A percentile compares a stretch with the other conserved stretches of the same genome.
Conservation (phyloP, 1,140 invertebrate genomes). For the Sarcophaga peregrina region DNA sequence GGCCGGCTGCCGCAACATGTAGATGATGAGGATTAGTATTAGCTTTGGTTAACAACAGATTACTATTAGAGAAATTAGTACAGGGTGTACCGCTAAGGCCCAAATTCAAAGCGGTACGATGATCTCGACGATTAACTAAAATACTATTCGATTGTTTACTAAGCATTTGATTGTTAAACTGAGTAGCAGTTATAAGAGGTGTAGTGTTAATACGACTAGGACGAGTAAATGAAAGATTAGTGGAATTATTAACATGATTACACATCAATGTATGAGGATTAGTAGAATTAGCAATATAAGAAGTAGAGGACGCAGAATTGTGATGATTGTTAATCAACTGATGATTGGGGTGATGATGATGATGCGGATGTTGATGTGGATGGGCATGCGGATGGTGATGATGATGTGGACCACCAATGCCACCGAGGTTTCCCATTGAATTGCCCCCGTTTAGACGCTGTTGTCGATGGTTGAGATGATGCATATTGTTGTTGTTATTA, state of each 20-base stretch:
- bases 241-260: slow-evolving; percentile 21
- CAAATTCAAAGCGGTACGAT: slow-evolving; percentile 43
- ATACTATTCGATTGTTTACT: slow-evolving; percentile 43
- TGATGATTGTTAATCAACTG: slow-evolving; percentile 49
- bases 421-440: slow-evolving; percentile 48
- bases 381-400: slow-evolving; percentile 54
- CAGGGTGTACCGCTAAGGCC: slow-evolving; percentile 39
- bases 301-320: slow-evolving; percentile 23
- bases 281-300: slow-evolving; percentile 53
- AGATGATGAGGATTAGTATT: slow-evolving; percentile 45
- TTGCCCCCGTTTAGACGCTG: slow-evolving; percentile 19
- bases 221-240: slow-evolving; percentile 30
- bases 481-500: slow-evolving; percentile 46
- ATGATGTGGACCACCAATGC: slow-evolving; percentile 58
- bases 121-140: slow-evolving; percentile 46
- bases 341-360: slow-evolving; percentile 52
- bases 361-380: slow-evolving; percentile 24
- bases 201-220: slow-evolving; percentile 41
- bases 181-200: slow-evolving; percentile 44
- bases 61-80: slow-evolving; percentile 44
- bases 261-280: slow-evolving; percentile 27
- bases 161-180: slow-evolving; percentile 42
- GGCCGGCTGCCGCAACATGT: slow-evolving; percentile 29
- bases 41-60: slow-evolving; percentile 46
- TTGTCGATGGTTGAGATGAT: slow-evolving; percentile 48